These are phyloP conservation scores for Drosophila nasuta DNA, from an alignment of 1,140 invertebrate genomes.

Conservation along the genomic window DNA sequence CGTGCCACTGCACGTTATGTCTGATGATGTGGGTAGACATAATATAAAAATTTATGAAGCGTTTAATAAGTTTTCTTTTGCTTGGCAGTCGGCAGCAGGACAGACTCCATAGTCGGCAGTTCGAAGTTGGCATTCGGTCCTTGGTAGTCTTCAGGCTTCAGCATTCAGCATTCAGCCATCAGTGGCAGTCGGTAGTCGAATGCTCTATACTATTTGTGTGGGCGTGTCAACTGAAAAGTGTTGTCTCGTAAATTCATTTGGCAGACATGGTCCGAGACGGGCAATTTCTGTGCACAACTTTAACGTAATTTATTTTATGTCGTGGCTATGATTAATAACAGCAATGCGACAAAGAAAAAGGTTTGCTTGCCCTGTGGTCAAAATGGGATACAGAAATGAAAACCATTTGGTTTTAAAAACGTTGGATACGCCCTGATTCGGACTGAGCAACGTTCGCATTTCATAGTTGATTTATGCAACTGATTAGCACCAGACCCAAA, in stretches of 20 bases:
- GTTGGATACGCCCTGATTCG: conserved; percentile 35
- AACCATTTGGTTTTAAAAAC: conserved; percentile 65
- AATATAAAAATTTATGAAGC: conserved; percentile 84
- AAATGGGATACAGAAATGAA: conserved; percentile 48
- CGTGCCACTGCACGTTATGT: conserved; percentile 69
- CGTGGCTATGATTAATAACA: conserved; percentile 79
- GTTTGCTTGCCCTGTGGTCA: conserved; percentile 53
- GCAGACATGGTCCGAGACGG: conserved; percentile 52
- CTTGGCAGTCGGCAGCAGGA: conserved; percentile 27
- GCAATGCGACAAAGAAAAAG: conserved; percentile 51
- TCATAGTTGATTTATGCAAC: conserved; percentile 77
- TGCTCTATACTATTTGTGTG: conserved; percentile 49
- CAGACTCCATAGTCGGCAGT: conserved; percentile 6
- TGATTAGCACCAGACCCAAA: conserved; percentile 69
- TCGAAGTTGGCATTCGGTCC: conserved; percentile 26
- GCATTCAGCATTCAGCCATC: neutral
- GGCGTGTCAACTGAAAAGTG: conserved; percentile 79
- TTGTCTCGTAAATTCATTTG: conserved; percentile 82
- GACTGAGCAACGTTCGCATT: conserved; percentile 33
- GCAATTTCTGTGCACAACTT: conserved; percentile 70
- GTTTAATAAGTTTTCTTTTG: conserved; percentile 82
- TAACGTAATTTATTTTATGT: conserved; percentile 83
- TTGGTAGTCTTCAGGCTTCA: neutral
- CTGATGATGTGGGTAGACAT: conserved; percentile 82
- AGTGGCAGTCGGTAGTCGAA: conserved; percentile 58